Percentiles rank a stretch among this genome's conserved stretches.
Conservation (phyloP, 2,888 invertebrate species). For the Philereme vetulata region DNA sequence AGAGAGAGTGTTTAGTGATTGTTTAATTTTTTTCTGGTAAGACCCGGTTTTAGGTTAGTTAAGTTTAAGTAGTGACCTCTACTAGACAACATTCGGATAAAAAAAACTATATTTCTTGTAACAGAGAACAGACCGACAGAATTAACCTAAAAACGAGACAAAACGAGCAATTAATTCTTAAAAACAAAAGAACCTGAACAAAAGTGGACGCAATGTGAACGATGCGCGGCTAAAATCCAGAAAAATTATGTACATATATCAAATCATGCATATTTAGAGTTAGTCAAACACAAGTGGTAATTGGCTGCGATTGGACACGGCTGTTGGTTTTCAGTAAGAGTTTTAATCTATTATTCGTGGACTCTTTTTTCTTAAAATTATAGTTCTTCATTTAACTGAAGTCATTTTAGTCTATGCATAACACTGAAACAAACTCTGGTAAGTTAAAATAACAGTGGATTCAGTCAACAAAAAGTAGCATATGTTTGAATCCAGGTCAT, state of each 20-base stretch:
- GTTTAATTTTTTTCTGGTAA: no score
- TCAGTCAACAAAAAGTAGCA: no score
- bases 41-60: not conserved
- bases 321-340: conserved; percentile 11
- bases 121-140: conserved; percentile 12
- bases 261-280: conserved; percentile 43
- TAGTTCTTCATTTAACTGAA: no score
- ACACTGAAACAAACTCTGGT: no score
- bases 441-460: no score
- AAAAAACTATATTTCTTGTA: no score
- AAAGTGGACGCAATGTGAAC: conserved; percentile 44
- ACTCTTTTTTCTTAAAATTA: no score
- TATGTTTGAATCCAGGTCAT: no score
- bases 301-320: conserved; percentile 65
- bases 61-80: no score
- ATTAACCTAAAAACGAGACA: conserved; percentile 36
- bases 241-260: conserved; percentile 67
- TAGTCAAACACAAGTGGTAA: conserved; percentile 66
- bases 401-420: no score
- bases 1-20: no score
- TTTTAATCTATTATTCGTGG: not conserved
- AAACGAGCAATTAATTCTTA: conserved; percentile 58
- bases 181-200: conserved; percentile 40
- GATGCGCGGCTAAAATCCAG: conserved; percentile 54
- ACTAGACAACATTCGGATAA: no score